Base-by-base conservation (phyloP, 2,113 vertebrate genomes). In the Aplodontia rufa region DNA sequence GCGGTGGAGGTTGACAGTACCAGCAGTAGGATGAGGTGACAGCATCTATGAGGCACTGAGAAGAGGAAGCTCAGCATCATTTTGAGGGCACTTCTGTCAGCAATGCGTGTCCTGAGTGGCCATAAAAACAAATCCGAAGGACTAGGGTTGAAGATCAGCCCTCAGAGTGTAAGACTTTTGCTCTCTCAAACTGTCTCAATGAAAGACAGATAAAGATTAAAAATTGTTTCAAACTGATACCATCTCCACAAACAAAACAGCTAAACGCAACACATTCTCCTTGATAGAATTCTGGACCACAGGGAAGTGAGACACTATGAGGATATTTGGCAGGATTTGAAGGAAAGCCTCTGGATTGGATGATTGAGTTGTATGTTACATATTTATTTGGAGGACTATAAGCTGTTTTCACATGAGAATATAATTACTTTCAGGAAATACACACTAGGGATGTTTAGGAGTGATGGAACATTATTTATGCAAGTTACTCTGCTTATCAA, bases 41-140 rank as follows among this genome's bases (percentile, higher is more conserved):
- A 22, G 35, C 22, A 3, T 6, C 19, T 17, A 8, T 35, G 35
- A 92, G 7, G 16, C 30, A 19, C 12, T 49, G 30, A 76, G 49
- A 58, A 76, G 20, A 66, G n/a, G n/a, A n/a, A n/a, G 8, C 17
- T 19, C 28, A 30, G 11, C 1, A 0, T 80, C 72, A 51, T 72
- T 58, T 51, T 17, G 26, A 71, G 10, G 2, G 87, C 8, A 49
- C n/a, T 12, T 37, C 14, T 17, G 26, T 26, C 5, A 12, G 30
- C 58, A 24, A 6, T 2, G 1, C 1, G 0, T 8, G 10, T 3
- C 71, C 69, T 47, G 26, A 26, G 51, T 71, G 14, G 10, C 66
- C 76, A 14, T 10, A 1, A 75, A 55, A 58, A 55, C 22, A 28
- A 32, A 49, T 47, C 75, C 10, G 19, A 22, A 24, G 11, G 47